Evolutionary conservation across 2,888 invertebrate species (phyloP), one percentile per base, ranked within the genome.

Genomic region (Phyto melanocephala): DNA sequence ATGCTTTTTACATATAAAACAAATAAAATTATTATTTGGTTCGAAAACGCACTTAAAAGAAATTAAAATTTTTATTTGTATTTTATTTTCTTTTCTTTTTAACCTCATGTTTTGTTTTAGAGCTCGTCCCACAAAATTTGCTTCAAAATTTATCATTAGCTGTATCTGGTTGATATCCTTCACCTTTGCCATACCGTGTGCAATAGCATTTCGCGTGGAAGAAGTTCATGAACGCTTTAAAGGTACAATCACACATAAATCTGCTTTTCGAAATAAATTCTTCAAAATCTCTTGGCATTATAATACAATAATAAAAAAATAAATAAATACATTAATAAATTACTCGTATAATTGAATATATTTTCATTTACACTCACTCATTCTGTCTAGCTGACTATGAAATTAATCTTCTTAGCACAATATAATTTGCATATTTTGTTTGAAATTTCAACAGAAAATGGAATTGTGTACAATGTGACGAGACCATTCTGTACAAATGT

Each of bases 121-220:
- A 90, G 95, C 95, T 17, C 93, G 94, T 85, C 95, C 95, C 13
- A 95, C 95, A 0, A 95, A 95, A 88, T 92, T 94, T 70, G 92
- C 94, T 74, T 95, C 96, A 4, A 95, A 95, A 91, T 92, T 95
- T 72, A 93, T 95, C 81, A 95, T 97, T 87, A 93, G 93, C 7
- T 91, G 93, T 47, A 96, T 96, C 88, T 97, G 96, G 97, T 87
- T 94, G 7, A 88, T 95, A 80, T 94, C 95, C 0, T 90, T 94
- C 4, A 90, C 93, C 0, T 92, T 95, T 70, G 95, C 95, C 0
- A 92, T 93, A 0, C 96, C 96, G 0, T 95, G 94, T 83, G 89
- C 88, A 37, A 88, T 91, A 10, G 91, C 91, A 1, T 90, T 91
- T 82, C 90, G 91, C 7, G 91, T 91, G 10, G 88, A 89, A 83